Percentiles rank a stretch among this genome's conserved stretches.
These are phyloP conservation scores for Troglohyphantes excavatus DNA, from an alignment of 2,888 invertebrate genomes.

Conservation along the genomic window DNA sequence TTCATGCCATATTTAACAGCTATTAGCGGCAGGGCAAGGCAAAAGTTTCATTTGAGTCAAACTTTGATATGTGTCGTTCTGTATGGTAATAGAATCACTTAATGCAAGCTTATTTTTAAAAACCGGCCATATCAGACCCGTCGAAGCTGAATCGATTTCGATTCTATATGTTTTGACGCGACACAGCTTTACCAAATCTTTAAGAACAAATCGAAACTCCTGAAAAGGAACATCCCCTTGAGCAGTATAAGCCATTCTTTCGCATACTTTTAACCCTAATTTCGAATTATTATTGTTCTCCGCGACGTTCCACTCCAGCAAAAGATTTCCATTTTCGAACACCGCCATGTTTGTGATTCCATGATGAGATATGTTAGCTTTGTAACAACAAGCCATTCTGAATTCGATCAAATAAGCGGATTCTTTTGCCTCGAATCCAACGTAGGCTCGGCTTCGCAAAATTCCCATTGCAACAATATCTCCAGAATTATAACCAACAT, in stretches of 20 bases:
- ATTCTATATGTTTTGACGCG: not conserved
- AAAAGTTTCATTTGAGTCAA: constrained; percentile 1
- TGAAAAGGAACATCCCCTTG: not conserved
- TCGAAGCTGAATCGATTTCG: constrained; percentile 13
- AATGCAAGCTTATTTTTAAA: not conserved
- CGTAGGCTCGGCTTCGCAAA: not conserved
- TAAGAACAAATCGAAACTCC: constrained; percentile 7
- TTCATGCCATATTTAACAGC: too few relatives aligned
- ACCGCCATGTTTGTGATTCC: not conserved
- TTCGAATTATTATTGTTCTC: not conserved
- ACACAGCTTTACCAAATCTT: constrained; percentile 8
- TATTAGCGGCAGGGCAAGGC: not conserved
- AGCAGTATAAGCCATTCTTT: not conserved
- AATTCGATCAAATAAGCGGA: constrained; percentile 25
- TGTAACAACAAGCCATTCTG: not conserved
- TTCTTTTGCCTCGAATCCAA: constrained; percentile 8
- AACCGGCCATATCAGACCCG: constrained; percentile 23
- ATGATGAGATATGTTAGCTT: not conserved
- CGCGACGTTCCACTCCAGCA: not conserved
- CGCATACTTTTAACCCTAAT: not conserved
- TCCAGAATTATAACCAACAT: not conserved
- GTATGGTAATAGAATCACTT: not conserved
- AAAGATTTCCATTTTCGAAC: not conserved
- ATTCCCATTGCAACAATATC: not conserved
- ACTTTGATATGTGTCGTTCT: not conserved